Conservation (phyloP, 2,113 vertebrate genomes). For the Actenoides hombroni region DNA sequence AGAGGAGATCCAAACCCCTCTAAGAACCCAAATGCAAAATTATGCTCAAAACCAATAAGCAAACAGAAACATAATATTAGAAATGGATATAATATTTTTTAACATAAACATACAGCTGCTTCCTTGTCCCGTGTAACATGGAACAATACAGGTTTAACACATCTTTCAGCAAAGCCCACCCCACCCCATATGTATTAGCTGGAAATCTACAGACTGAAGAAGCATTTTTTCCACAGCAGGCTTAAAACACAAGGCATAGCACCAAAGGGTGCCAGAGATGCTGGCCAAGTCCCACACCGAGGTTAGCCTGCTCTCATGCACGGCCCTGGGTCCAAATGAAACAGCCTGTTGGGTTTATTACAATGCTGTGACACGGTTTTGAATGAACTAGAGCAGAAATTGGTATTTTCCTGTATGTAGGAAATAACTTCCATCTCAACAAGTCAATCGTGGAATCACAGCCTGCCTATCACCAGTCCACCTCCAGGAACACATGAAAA, state of each 20-base stretch:
- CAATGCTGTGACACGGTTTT: neutral
- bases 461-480: neutral
- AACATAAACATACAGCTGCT: rapidly evolving
- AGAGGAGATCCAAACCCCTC: neutral
- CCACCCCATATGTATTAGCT: neutral
- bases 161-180: neutral
- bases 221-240: neutral
- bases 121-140: neutral
- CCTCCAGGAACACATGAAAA: neutral
- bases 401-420: neutral
- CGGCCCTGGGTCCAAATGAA: rapidly evolving
- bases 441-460: rapidly evolving
- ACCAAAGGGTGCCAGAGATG: neutral
- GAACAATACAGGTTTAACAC: neutral
- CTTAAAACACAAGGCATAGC: neutral
- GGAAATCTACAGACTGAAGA: neutral
- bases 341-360: neutral
- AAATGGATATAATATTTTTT: neutral
- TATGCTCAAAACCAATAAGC: neutral
- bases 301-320: neutral
- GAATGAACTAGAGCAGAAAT: rapidly evolving
- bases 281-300: neutral
- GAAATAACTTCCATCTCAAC: neutral
- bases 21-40: neutral
- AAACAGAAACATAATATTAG: neutral